Conservation (phyloP, 2,797 vertebrate species). For the Tangara arthus region DNA sequence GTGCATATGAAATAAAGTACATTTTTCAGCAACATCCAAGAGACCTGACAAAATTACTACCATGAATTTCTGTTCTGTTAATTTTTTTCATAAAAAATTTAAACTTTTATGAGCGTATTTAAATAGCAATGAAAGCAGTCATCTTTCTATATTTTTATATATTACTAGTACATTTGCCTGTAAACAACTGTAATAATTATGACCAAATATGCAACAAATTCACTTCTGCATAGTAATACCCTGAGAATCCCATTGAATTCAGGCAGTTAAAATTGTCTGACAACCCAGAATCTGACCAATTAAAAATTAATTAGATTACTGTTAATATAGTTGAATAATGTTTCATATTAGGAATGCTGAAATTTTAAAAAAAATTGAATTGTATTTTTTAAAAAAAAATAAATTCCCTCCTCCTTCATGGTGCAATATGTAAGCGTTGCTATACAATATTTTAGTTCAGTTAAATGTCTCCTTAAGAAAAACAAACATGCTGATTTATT, state of each 20-base stretch:
- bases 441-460: conserved; percentile 5
- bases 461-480: conserved; percentile 22
- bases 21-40: neutral
- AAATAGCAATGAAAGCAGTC: neutral
- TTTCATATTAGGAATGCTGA: neutral
- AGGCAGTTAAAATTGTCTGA: neutral
- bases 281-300: neutral
- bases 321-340: neutral
- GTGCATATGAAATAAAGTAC: neutral
- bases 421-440: neutral
- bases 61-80: neutral
- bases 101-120: neutral
- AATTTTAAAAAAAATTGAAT: neutral
- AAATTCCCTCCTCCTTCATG: neutral
- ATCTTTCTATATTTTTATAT: neutral
- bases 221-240: neutral
- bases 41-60: neutral
- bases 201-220: neutral
- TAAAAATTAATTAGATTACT: neutral
- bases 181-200: neutral
- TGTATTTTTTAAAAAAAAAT: neutral
- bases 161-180: neutral
- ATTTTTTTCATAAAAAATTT: neutral
- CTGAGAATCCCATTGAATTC: neutral
- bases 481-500: neutral